A percentile compares a stretch with the other conserved stretches of the same genome.
phyloP scores from a whole-genome alignment of 2,888 invertebrate genomes.

The Druceiella hillmani region DNA sequence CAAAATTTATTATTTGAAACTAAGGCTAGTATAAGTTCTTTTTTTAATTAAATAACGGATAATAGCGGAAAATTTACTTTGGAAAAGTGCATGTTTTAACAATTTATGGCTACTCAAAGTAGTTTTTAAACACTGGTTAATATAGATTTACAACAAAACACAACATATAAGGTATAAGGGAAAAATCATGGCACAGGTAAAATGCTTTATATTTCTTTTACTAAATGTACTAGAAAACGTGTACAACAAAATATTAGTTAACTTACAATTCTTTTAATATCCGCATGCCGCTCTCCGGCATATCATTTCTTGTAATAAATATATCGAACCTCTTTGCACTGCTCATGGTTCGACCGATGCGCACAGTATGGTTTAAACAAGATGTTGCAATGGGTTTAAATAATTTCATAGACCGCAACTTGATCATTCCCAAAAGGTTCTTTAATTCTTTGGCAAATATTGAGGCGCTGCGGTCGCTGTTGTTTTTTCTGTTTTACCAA shows the following conservation, averaged over 20 bases:
- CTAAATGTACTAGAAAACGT: neutral
- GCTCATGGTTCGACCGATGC: neutral
- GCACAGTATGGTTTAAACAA: neutral
- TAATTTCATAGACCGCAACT: constrained; percentile 28
- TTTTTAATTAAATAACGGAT: constrained; percentile 6
- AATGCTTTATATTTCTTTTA: no score
- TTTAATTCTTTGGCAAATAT: constrained; percentile 38
- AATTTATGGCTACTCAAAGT: no score
- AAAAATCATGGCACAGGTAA: no score
- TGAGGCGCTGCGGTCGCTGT: constrained; percentile 32
- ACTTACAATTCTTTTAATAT: constrained; percentile 58
- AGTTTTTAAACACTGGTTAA: no score
- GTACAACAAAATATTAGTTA: constrained; percentile 1
- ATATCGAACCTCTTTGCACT: constrained; percentile 45
- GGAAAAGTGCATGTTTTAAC: neutral
- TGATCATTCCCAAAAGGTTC: constrained; percentile 34
- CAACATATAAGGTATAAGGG: no score
- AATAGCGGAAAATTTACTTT: constrained; percentile 1
- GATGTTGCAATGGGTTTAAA: neutral
- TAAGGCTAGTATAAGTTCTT: neutral
- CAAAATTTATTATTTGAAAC: no score
- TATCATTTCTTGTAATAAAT: constrained; percentile 58
- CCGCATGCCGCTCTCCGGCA: constrained; percentile 55
- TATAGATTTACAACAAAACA: no score
- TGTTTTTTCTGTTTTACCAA: constrained; percentile 30